A percentile compares a stretch with the other conserved stretches of the same genome.
These are phyloP conservation scores for Falco columbarius DNA, from an alignment of 2,797 vertebrate genomes.

Conservation along the genomic window DNA sequence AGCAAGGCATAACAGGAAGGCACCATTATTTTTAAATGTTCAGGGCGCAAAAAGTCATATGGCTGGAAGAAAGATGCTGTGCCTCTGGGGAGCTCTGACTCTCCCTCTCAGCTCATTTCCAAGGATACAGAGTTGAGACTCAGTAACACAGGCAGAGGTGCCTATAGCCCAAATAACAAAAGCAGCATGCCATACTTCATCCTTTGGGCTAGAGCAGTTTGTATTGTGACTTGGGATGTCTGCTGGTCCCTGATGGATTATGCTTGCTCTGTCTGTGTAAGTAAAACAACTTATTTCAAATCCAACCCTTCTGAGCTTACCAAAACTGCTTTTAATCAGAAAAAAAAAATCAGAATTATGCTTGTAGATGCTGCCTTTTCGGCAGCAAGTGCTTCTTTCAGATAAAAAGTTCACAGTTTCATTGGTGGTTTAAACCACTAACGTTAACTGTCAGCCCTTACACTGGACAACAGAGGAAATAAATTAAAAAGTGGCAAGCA, in stretches of 20 bases:
- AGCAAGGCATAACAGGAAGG: not conserved
- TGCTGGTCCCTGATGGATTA: not conserved
- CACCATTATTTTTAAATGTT: rapidly evolving
- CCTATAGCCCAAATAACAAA: not conserved
- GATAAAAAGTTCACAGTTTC: not conserved
- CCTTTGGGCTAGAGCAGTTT: not conserved
- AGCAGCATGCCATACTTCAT: not conserved
- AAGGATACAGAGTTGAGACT: not conserved
- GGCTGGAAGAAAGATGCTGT: not conserved
- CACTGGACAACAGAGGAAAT: not conserved
- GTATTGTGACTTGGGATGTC: not conserved
- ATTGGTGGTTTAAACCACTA: not conserved
- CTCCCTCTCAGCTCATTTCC: not conserved
- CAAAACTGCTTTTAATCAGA: not conserved
- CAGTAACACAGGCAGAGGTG: not conserved
- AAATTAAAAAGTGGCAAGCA: not conserved
- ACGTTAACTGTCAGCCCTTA: not conserved
- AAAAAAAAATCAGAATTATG: not conserved
- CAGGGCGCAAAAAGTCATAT: not conserved
- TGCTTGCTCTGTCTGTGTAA: not conserved
- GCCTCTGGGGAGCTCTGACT: not conserved
- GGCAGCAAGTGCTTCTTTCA: not conserved
- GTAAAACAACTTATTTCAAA: not conserved
- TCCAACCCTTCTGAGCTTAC: not conserved
- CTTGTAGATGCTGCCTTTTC: not conserved